These are phyloP conservation scores for Drosophila cyrtoloma DNA, from an alignment of 2,888 invertebrate genomes.

Conservation along the genomic window DNA sequence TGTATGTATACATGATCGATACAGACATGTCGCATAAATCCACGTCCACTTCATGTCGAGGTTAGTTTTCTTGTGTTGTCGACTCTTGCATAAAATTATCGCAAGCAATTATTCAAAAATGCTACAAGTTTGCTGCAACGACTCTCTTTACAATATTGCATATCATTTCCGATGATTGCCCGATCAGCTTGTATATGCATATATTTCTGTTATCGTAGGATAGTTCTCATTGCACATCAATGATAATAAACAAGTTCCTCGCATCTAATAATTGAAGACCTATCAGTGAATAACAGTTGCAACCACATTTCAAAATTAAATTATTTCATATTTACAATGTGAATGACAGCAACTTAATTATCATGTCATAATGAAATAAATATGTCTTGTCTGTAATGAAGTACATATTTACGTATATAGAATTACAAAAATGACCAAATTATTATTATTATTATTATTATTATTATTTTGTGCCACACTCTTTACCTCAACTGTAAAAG, in stretches of 20 bases:
- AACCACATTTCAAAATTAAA: too few relatives aligned
- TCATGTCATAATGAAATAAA: not conserved
- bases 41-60: conserved; percentile 29
- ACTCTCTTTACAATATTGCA: conserved; percentile 41
- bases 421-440: not conserved
- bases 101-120: conserved; percentile 57
- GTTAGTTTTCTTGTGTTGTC: conserved; percentile 36
- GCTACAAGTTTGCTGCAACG: conserved; percentile 42
- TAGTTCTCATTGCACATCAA: not conserved
- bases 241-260: not conserved
- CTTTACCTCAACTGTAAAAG: too few relatives aligned
- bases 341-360: not conserved
- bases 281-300: not conserved
- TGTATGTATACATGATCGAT: not conserved
- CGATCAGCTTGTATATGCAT: not conserved
- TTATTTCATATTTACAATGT: too few relatives aligned
- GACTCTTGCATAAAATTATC: conserved; percentile 63
- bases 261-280: not conserved
- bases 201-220: not conserved
- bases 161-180: conserved; percentile 36
- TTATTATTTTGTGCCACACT: too few relatives aligned
- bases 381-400: not conserved
- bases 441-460: not conserved
- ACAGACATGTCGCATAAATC: conserved; percentile 15
- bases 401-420: not conserved